Percentiles rank a stretch among this genome's conserved stretches.
These are phyloP conservation scores for Tortricodes alternella DNA, from an alignment of 2,888 invertebrate genomes.

Conservation along the genomic window DNA sequence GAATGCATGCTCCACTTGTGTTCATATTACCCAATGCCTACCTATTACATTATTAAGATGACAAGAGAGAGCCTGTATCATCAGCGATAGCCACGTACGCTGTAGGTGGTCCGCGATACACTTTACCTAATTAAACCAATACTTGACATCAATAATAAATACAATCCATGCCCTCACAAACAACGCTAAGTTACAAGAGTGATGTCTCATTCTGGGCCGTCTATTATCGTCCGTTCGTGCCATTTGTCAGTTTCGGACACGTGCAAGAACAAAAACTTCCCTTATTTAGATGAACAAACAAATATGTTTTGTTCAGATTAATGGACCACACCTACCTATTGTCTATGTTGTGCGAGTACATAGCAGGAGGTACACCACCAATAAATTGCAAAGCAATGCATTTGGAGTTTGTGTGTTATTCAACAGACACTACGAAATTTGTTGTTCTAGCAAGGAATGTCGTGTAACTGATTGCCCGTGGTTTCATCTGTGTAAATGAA, in stretches of 20 bases:
- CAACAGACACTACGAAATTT: neutral
- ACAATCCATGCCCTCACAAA: conserved; percentile 20
- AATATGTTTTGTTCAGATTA: conserved; percentile 25
- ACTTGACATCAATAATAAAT: conserved; percentile 23
- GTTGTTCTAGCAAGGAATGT: conserved; percentile 2
- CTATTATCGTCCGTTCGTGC: conserved; percentile 30
- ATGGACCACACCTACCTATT: conserved; percentile 12
- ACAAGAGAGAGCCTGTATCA: conserved; percentile 38
- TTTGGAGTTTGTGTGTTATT: conserved; percentile 12
- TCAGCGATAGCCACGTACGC: conserved; percentile 36
- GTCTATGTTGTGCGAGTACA: conserved; percentile 13
- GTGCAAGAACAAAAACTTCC: conserved; percentile 32
- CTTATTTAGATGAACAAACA: conserved; percentile 28
- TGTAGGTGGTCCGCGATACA: conserved; percentile 39
- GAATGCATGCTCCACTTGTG: conserved; percentile 27
- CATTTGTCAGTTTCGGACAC: conserved; percentile 33
- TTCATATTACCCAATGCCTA: conserved; percentile 33
- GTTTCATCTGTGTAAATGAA: neutral
- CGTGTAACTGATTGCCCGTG: neutral
- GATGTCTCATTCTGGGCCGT: conserved; percentile 31
- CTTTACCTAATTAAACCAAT: conserved; percentile 38
- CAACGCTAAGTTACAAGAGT: conserved; percentile 30
- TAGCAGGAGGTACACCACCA: conserved; percentile 21
- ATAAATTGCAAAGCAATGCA: conserved; percentile 17
- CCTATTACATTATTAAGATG: conserved; percentile 41